Evolutionary conservation across 53 echinoderm and acorn worm genomes (phyloP).

Genomic region (Temnopleurus reevesii): DNA sequence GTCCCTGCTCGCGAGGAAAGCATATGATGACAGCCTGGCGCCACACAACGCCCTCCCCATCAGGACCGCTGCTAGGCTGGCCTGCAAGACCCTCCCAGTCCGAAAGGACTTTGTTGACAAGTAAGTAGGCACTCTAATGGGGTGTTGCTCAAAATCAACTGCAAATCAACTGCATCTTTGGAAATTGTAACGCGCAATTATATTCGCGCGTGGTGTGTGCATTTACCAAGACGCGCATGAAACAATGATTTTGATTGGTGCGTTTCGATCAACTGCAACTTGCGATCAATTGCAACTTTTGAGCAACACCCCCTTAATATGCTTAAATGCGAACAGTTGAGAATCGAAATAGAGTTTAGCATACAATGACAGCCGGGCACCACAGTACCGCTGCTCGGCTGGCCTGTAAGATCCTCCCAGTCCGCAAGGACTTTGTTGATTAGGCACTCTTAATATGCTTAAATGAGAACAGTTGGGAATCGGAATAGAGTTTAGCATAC

Average conservation of each 20-base stretch:
- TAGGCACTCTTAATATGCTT: no score
- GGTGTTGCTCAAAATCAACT: not conserved
- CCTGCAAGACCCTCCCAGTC: slow-evolving; percentile 43
- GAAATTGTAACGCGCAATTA: no score
- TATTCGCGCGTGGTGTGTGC: no score
- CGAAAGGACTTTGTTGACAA: slow-evolving; percentile 40
- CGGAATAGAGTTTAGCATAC: slow-evolving; percentile 14
- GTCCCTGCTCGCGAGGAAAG: slow-evolving; percentile 37
- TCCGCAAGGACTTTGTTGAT: not conserved
- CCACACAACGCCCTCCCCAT: slow-evolving; percentile 37
- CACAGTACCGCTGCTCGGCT: slow-evolving; percentile 11
- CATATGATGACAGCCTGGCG: slow-evolving; percentile 33
- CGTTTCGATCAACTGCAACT: not conserved
- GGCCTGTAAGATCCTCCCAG: slow-evolving; percentile 14
- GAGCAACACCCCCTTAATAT: no score
- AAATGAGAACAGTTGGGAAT: no score
- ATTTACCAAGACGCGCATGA: no score
- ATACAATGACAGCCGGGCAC: no score
- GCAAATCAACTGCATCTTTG: not conserved
- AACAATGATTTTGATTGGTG: no score
- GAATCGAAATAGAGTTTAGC: no score
- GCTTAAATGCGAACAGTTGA: no score
- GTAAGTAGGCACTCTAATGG: not conserved
- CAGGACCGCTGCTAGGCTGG: slow-evolving; percentile 38
- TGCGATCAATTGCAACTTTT: no score